These are phyloP conservation scores for Eupsilia transversa DNA, from an alignment of 2,888 invertebrate species.

Conservation along the genomic window DNA sequence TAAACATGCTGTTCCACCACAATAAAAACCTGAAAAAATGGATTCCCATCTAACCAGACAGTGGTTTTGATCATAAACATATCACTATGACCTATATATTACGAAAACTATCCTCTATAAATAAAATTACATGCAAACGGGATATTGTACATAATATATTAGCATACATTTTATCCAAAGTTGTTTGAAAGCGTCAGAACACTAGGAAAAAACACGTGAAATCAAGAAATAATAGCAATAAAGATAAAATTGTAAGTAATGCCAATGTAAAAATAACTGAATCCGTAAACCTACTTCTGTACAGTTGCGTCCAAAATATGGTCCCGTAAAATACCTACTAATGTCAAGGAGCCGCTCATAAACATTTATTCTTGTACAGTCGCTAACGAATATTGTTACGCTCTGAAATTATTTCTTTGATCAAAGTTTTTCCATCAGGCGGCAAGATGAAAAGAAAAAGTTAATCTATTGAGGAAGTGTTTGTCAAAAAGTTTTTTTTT, in stretches of 20 bases:
- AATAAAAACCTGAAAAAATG: slow-evolving; percentile 47
- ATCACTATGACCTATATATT: slow-evolving; percentile 40
- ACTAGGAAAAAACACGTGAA: slow-evolving; percentile 20
- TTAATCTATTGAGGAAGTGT: slow-evolving; percentile 52
- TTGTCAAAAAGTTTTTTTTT: slow-evolving; percentile 46
- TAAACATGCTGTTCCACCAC: slow-evolving; percentile 37
- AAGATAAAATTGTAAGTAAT: slow-evolving; percentile 30
- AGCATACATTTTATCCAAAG: slow-evolving; percentile 7
- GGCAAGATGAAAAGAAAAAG: slow-evolving; percentile 44
- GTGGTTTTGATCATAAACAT: slow-evolving; percentile 52
- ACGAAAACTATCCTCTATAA: slow-evolving; percentile 32
- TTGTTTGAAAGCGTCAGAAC: slow-evolving; percentile 31
- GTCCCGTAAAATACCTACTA: slow-evolving; percentile 54
- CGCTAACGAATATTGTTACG: slow-evolving; percentile 52
- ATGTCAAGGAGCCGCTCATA: slow-evolving; percentile 65
- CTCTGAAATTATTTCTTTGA: slow-evolving; percentile 42
- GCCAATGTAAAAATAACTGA: slow-evolving; percentile 40
- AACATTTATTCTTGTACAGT: slow-evolving; percentile 71
- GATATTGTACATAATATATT: slow-evolving; percentile 21
- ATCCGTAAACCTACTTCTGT: slow-evolving; percentile 44
- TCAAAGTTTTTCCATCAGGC: slow-evolving; percentile 36
- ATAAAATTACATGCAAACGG: slow-evolving; percentile 28
- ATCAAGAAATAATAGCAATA: slow-evolving; percentile 28
- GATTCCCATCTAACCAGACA: slow-evolving; percentile 28
- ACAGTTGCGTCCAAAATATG: slow-evolving; percentile 56